Percentiles rank a stretch among this genome's conserved stretches.
Conservation (phyloP, 2,113 vertebrate species). For the Fukomys damarensis region DNA sequence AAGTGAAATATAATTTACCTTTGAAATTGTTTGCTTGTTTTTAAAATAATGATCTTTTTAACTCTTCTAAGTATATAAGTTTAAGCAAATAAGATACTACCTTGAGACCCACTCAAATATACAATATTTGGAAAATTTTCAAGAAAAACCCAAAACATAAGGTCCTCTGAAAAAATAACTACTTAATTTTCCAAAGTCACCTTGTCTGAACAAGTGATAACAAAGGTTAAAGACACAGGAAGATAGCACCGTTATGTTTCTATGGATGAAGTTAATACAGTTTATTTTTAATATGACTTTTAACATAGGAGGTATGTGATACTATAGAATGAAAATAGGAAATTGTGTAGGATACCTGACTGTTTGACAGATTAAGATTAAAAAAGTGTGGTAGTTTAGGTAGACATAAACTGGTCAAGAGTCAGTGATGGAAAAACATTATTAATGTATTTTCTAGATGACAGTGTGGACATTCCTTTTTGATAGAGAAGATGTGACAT, state of each 20-base stretch:
- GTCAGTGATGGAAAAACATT: background rate
- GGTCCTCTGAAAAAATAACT: slow-evolving; percentile 3
- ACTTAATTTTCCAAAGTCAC: slow-evolving; percentile 43
- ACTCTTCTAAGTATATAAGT: background rate
- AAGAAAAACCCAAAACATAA: slow-evolving; percentile 30
- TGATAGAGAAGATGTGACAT: background rate
- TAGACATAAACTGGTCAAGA: background rate
- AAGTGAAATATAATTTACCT: background rate
- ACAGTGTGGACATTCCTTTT: background rate
- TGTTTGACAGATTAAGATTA: background rate
- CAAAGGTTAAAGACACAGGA: slow-evolving; percentile 20
- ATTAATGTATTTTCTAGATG: slow-evolving; percentile 33
- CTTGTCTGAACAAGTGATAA: background rate
- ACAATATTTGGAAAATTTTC: background rate
- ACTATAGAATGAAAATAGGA: slow-evolving; percentile 15
- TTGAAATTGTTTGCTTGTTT: slow-evolving; percentile 35
- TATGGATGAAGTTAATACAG: background rate
- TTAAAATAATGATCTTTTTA: slow-evolving; percentile 19
- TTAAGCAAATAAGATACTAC: slow-evolving; percentile 22
- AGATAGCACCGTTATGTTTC: background rate
- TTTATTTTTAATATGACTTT: background rate
- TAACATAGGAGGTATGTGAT: background rate
- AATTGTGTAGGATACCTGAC: background rate
- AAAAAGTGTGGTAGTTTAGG: background rate
- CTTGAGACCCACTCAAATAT: background rate